Evolutionary conservation across 2,797 vertebrate species (phyloP).

Genomic region (Ataeniobius toweri): DNA sequence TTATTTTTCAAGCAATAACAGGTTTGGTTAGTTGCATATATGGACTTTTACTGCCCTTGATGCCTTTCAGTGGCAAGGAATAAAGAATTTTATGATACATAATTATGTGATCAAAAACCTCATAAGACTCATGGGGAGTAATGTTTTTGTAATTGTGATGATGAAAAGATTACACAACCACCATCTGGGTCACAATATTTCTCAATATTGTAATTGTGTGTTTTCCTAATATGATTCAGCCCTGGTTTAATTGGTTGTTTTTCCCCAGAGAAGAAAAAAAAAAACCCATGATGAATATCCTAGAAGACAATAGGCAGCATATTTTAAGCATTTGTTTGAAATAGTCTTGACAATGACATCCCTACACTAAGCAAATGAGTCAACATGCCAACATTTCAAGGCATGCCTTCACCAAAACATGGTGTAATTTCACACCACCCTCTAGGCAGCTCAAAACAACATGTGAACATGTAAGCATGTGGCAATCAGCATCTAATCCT

Average conservation of each 20-base stretch:
- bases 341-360: neutral
- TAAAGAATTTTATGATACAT: too few species aligned
- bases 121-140: too few species aligned
- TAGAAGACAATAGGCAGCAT: neutral
- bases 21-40: too few species aligned
- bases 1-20: too few species aligned
- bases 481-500: neutral
- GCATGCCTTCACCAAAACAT: neutral
- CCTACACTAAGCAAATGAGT: neutral
- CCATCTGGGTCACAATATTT: neutral
- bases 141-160: too few species aligned
- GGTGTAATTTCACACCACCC: neutral
- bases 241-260: neutral
- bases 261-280: too few species aligned
- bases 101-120: too few species aligned
- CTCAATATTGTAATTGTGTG: neutral
- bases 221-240: neutral
- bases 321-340: neutral
- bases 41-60: too few species aligned
- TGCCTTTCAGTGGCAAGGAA: too few species aligned
- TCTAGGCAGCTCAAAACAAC: neutral
- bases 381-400: neutral
- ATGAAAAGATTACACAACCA: too few species aligned
- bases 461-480: conserved; percentile 4
- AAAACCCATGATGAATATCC: neutral